phyloP scores from a whole-genome alignment of 2,888 invertebrate species.

The Clitarchus hookeri region DNA sequence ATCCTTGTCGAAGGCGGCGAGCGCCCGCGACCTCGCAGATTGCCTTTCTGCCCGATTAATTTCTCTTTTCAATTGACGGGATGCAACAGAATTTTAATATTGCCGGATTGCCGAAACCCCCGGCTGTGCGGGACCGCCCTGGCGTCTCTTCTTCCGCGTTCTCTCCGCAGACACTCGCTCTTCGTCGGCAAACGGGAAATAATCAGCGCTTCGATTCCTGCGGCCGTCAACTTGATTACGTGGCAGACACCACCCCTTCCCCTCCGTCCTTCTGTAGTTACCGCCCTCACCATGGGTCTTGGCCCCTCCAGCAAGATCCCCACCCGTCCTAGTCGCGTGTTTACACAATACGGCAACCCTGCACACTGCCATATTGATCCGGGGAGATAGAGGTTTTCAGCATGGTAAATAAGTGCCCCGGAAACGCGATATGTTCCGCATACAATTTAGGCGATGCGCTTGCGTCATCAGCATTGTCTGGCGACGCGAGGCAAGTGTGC shows the following conservation, averaged over 20 bases:
- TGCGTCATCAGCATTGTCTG: conserved; percentile 44
- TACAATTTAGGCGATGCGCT: conserved; percentile 45
- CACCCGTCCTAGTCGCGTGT: conserved; percentile 38
- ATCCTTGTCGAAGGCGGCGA: conserved; percentile 20
- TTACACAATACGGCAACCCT: conserved; percentile 47
- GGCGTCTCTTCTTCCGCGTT: neutral
- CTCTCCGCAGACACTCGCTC: conserved; percentile 24
- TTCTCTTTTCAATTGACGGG: conserved; percentile 41
- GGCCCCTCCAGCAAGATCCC: conserved; percentile 27
- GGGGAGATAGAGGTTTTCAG: conserved; percentile 43
- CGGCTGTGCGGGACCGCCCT: neutral
- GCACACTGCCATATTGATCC: conserved; percentile 39
- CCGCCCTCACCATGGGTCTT: conserved; percentile 36
- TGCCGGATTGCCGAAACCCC: conserved; percentile 22
- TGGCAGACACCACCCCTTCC: conserved; percentile 34
- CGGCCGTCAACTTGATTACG: conserved; percentile 30
- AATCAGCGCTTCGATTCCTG: neutral
- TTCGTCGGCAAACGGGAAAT: conserved; percentile 28
- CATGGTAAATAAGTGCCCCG: conserved; percentile 48
- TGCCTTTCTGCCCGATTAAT: conserved; percentile 42
- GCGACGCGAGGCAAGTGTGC: conserved; percentile 18
- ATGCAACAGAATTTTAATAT: conserved; percentile 44
- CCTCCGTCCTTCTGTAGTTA: conserved; percentile 35
- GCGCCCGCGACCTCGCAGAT: conserved; percentile 32
- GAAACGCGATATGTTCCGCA: conserved; percentile 47